phyloP scores from a whole-genome alignment of 2,113 vertebrate genomes.

The Lampris megalopsis region DNA sequence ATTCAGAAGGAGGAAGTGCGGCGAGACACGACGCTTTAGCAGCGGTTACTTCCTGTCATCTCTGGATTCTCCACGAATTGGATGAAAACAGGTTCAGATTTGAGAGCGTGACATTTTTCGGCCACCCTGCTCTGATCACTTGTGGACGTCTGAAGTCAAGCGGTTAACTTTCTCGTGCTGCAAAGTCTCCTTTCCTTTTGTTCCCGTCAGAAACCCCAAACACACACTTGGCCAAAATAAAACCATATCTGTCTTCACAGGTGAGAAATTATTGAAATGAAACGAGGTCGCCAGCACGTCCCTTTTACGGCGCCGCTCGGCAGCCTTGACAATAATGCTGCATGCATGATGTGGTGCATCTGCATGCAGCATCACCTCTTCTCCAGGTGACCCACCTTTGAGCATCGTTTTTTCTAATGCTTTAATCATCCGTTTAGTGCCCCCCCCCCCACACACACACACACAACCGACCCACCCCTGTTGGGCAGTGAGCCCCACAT shows the following conservation, averaged over 20 bases:
- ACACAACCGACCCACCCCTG: slow-evolving; percentile 35
- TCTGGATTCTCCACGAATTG: too few species aligned
- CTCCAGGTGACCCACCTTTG: slow-evolving; percentile 73
- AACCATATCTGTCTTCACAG: slow-evolving; percentile 55
- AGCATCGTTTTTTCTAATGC: slow-evolving; percentile 52
- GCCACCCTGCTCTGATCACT: slow-evolving; percentile 49
- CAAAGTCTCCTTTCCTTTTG: slow-evolving; percentile 44
- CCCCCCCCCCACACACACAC: background rate
- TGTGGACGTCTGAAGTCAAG: slow-evolving; percentile 54
- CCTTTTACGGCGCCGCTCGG: slow-evolving; percentile 74
- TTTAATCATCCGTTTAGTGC: slow-evolving; percentile 63
- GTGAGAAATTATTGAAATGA: slow-evolving; percentile 76
- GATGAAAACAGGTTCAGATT: background rate
- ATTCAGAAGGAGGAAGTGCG: background rate
- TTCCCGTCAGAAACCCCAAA: slow-evolving; percentile 19
- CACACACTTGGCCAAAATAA: slow-evolving; percentile 20
- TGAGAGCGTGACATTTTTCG: slow-evolving; percentile 19
- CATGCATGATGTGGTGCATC: slow-evolving; percentile 70
- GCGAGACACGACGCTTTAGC: too few species aligned
- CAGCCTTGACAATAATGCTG: slow-evolving; percentile 64
- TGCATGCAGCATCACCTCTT: slow-evolving; percentile 48
- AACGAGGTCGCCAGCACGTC: slow-evolving; percentile 52
- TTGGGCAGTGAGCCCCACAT: slow-evolving; percentile 27
- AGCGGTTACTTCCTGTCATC: too few species aligned
- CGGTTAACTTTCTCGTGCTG: slow-evolving; percentile 49